Evolutionary conservation across 2,113 vertebrate genomes (phyloP).

Genomic region (Melanostigma gelatinosum): DNA sequence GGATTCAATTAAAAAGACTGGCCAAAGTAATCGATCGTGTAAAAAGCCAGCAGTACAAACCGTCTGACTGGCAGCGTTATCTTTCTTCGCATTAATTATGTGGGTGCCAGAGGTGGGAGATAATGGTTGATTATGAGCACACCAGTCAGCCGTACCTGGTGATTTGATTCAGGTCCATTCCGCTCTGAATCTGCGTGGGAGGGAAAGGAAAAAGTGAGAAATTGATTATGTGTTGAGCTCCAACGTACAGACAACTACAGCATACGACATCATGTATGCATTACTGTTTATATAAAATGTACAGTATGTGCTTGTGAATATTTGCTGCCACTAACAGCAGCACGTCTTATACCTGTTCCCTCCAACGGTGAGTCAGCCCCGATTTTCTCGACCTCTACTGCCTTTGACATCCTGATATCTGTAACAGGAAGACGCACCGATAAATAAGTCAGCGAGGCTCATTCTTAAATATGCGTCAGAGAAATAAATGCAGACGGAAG

Average conservation of each 20-base stretch:
- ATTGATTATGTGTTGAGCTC: background rate
- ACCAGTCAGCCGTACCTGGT: conserved; percentile 82
- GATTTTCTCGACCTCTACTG: conserved; percentile 81
- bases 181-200: conserved; percentile 86
- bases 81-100: conserved; percentile 1
- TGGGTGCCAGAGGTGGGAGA: conserved; percentile 22
- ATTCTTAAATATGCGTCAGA: conserved; percentile 37
- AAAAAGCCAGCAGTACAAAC: background rate
- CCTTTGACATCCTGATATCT: conserved; percentile 87
- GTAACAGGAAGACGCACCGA: conserved; percentile 42
- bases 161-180: conserved; percentile 90
- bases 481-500: conserved; percentile 22
- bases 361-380: conserved; percentile 83
- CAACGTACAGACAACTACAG: background rate
- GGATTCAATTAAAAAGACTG: background rate
- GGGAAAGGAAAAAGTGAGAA: conserved; percentile 73
- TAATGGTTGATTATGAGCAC: background rate
- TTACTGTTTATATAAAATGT: background rate
- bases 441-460: conserved; percentile 13
- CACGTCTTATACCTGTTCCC: conserved; percentile 75
- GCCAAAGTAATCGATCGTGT: background rate
- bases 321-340: background rate
- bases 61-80: background rate
- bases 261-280: background rate
- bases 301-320: background rate